Evolutionary conservation across 2,113 vertebrate genomes (phyloP), one percentile per base, ranked within the genome.

Genomic region (Caloenas nicobarica): DNA sequence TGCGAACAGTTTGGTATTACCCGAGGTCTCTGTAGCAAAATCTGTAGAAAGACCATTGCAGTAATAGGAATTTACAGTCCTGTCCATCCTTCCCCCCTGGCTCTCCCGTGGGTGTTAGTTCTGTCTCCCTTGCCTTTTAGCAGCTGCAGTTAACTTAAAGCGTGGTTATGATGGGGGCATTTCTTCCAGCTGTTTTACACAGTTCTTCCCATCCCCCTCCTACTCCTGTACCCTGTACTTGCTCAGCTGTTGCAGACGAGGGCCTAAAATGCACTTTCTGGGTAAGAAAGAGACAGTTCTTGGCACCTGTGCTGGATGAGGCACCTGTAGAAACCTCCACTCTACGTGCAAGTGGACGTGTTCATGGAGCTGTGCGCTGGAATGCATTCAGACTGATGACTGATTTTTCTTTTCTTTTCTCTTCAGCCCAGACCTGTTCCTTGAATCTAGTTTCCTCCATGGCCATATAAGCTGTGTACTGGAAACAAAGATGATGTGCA

Each of bases 151-250:
- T 70, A 24, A 58, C n/a, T 33, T 73, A 14, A 26, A 66, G 53
- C 22, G 1, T 33, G 46, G 22, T 56, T 50, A n/a, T 0, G 1
- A 9, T 8, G 6, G 31, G 8, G 12, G 6, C 9, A 5, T 76
- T 74, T 85, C 33, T 58, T 64, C 33, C 36, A 58, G 21, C 33
- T 64, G 24, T 34, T 64, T 70, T 53, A 40, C 28, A 6, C 19
- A 28, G 15, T 69, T 64, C 48, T 68, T 78, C 34, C 71, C 24
- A 31, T 44, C 19, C 18, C 18, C 16, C 23, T 81, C 18, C 40
- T 26, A 40, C 46, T 56, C 16, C 34, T 17, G 1, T 24, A 25
- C 5, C 21, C 33, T 23, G 13, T 54, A 19, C 18, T 54, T 28
- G 44, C n/a, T 60, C 6, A 60, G 26, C 70, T 66, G 38, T 16